These are phyloP conservation scores for Sterna hirundo DNA, from an alignment of 2,113 vertebrate species.

Conservation along the genomic window DNA sequence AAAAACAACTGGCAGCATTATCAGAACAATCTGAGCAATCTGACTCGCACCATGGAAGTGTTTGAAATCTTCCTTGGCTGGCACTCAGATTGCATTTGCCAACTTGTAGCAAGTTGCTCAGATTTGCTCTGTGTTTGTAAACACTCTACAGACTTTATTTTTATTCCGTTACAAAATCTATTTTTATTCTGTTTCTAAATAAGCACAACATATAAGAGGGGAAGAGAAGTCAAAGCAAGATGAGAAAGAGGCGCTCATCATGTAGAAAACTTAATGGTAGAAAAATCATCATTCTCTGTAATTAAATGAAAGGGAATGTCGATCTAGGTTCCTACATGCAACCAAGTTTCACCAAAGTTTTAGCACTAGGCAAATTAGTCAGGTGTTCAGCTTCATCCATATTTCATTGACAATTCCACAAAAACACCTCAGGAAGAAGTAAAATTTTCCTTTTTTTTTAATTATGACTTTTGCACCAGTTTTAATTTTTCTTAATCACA, in stretches of 20 bases:
- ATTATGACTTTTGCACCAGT: neutral
- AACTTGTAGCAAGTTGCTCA: neutral
- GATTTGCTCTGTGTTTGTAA: constrained; percentile 31
- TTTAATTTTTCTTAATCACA: neutral
- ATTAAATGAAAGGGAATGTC: neutral
- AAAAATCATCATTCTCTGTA: neutral
- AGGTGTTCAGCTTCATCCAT: neutral
- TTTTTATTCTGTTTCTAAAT: neutral
- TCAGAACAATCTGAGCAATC: neutral
- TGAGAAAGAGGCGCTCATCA: neutral
- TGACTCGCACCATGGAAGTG: neutral
- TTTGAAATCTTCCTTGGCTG: constrained; percentile 35
- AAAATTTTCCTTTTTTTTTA: neutral
- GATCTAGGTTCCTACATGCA: neutral
- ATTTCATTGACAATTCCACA: neutral
- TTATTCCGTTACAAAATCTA: neutral
- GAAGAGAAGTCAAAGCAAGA: neutral
- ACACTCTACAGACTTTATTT: neutral
- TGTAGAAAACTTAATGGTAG: neutral
- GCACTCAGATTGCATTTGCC: neutral
- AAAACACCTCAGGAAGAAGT: neutral
- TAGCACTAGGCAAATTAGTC: neutral
- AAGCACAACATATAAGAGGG: neutral
- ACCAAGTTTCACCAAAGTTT: neutral
- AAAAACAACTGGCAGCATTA: neutral